These are phyloP conservation scores for Aptenodytes patagonicus DNA, from an alignment of 2,113 vertebrate genomes.

Conservation along the genomic window DNA sequence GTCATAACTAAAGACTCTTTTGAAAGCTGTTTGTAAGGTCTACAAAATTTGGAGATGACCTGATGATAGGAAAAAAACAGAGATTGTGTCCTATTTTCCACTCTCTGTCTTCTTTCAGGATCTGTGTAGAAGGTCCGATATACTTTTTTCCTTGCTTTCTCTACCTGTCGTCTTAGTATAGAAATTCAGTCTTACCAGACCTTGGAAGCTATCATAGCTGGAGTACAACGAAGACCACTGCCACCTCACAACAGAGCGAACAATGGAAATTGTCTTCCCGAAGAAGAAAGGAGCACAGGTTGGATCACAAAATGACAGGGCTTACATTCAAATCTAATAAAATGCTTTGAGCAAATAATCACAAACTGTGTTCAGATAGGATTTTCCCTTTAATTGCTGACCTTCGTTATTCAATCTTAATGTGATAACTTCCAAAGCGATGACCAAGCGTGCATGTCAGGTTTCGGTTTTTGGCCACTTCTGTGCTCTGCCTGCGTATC, in stretches of 20 bases:
- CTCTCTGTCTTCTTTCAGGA: background rate
- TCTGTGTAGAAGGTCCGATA: background rate
- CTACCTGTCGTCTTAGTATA: background rate
- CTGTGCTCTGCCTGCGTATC: background rate
- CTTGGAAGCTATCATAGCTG: background rate
- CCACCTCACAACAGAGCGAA: background rate
- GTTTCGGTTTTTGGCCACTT: background rate
- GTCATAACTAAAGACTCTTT: background rate
- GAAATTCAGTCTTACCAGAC: background rate
- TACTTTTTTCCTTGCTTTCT: background rate
- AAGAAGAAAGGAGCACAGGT: background rate
- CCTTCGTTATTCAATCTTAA: background rate
- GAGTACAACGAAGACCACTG: background rate
- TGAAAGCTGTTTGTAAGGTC: background rate
- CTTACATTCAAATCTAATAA: background rate
- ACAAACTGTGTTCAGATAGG: background rate
- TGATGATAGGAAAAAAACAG: background rate
- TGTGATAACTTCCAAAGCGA: background rate
- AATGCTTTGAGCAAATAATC: background rate
- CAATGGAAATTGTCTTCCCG: background rate
- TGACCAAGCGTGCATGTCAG: background rate
- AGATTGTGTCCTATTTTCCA: background rate
- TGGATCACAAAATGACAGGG: background rate
- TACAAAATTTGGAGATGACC: background rate
- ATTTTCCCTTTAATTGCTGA: background rate